Conservation (phyloP, 2,113 vertebrate species). For the Lota lota region DNA sequence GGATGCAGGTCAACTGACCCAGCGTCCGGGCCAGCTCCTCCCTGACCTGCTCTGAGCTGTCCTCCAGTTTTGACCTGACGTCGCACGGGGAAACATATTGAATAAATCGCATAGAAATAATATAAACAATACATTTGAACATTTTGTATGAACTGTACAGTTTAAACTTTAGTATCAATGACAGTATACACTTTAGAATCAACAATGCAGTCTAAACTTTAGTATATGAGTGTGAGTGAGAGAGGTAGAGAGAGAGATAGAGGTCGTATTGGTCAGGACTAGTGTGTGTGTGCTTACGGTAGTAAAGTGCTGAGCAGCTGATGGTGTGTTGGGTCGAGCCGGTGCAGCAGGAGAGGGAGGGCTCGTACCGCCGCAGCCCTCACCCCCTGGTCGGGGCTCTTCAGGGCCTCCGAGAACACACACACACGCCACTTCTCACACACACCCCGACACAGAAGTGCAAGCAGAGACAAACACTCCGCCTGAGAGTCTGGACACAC, state of each 20-base stretch:
- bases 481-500: constrained; percentile 73
- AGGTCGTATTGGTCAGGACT: background rate
- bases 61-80: constrained; percentile 78
- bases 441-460: constrained; percentile 75
- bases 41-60: constrained; percentile 81
- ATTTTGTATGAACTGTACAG: too few species aligned
- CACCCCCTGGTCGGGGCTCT: constrained; percentile 77
- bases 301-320: constrained; percentile 68
- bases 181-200: too few species aligned
- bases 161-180: too few species aligned
- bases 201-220: too few species aligned
- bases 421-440: constrained; percentile 80
- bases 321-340: constrained; percentile 61
- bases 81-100: too few species aligned
- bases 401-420: constrained; percentile 78
- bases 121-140: background rate
- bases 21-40: constrained; percentile 80
- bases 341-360: constrained; percentile 83
- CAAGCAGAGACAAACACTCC: constrained; percentile 84
- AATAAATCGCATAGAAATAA: background rate
- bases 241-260: too few species aligned
- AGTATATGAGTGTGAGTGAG: background rate
- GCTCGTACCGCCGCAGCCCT: constrained; percentile 80
- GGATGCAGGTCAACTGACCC: constrained; percentile 83
- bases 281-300: constrained; percentile 69